Percentiles rank a stretch among this genome's conserved stretches.
These are phyloP conservation scores for Gisinianus flammeolus DNA, from an alignment of 2,888 invertebrate genomes.

Conservation along the genomic window DNA sequence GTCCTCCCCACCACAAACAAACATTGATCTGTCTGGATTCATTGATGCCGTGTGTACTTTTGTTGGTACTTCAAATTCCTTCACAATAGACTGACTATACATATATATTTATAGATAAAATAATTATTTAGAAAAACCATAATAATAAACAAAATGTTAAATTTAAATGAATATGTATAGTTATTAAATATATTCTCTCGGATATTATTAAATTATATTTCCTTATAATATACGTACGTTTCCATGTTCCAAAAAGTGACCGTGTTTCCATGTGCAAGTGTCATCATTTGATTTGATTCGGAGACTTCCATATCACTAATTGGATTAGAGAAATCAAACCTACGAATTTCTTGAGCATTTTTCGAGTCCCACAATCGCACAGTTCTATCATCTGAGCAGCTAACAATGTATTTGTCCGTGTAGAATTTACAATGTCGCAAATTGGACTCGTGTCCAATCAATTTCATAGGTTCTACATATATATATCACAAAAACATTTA, in stretches of 20 bases:
- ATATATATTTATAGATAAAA: too few species aligned
- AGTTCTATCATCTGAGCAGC: slow-evolving; percentile 93
- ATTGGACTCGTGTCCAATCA: slow-evolving; percentile 82
- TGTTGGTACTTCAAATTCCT: slow-evolving; percentile 85
- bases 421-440: slow-evolving; percentile 87
- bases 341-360: slow-evolving; percentile 79
- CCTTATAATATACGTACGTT: too few species aligned
- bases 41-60: slow-evolving; percentile 90
- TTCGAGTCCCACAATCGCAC: slow-evolving; percentile 83
- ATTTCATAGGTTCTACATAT: slow-evolving; percentile 73
- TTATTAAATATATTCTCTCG: too few species aligned
- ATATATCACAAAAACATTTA: too few species aligned
- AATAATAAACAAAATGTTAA: too few species aligned
- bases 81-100: slow-evolving; percentile 82
- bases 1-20: slow-evolving; percentile 96
- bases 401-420: slow-evolving; percentile 79
- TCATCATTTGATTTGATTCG: slow-evolving; percentile 81
- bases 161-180: too few species aligned
- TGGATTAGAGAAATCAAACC: slow-evolving; percentile 80
- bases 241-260: slow-evolving; percentile 70
- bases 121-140: too few species aligned
- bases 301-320: slow-evolving; percentile 92
- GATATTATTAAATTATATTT: too few species aligned
- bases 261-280: slow-evolving; percentile 77
- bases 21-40: slow-evolving; percentile 87